Evolutionary conservation across 2,113 vertebrate species (phyloP), one percentile per base, ranked within the genome.

Genomic region (Piprites chloris): DNA sequence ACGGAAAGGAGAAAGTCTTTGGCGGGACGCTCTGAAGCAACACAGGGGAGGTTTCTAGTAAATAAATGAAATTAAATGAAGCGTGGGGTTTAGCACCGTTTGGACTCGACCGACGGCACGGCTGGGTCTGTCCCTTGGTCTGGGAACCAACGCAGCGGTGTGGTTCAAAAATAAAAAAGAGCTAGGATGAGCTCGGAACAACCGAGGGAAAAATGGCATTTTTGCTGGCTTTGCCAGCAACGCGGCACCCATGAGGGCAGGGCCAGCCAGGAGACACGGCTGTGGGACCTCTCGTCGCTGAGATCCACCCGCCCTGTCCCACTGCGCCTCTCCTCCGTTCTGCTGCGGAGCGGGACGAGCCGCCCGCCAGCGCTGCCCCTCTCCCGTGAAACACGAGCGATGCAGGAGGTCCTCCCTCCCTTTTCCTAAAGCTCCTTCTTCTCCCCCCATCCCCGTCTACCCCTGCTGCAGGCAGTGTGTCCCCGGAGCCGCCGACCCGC

Each of bases 1-100:
- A 99, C 6, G 99, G 99, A n/a, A 99, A 97, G 52, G 98, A 98
- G 92, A 99, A 98, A 27, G 98, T 97, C 97, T 99, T 99, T 47
- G 98, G 97, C 91, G 98, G 98, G 55, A 98, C 76, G 49, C 90
- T 98, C 87, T 98, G 98, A 20, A 98, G 98, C 92, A 98, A 24
- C 7, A 98, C 97, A 1, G 97, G 98, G 15, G 98, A 97, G 2
- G 98, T 96, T 95, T 98, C 98, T 98, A 93, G 86, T 55, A 81
- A 83, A 94, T 8, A 42, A 92, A 89, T 5, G 30, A 44, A 75
- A 37, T 23, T 0, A 7, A 32, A 49, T 93, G 49, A 84, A 78
- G 41, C 23, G 20, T 30, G 33, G 27, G 10, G 26, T 39, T 28
- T 27, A 37, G 7, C 4, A 2, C 27, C 6, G 2, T 22, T 5